A percentile compares a stretch with the other conserved stretches of the same genome.
phyloP scores from a whole-genome alignment of 2,888 invertebrate species.

The Papilio demoleus region DNA sequence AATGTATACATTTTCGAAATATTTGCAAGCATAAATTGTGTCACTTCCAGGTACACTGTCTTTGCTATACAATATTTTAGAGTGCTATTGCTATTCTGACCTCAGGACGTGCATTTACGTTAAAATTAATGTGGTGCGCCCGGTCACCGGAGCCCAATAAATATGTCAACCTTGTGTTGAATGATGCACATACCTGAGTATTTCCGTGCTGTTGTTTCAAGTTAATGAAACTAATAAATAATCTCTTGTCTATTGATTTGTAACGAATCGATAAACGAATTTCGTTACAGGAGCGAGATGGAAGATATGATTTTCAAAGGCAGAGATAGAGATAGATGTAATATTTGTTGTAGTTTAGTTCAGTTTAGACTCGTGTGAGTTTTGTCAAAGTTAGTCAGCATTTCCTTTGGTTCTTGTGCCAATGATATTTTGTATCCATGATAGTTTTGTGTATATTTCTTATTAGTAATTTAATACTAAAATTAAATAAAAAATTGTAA shows the following conservation, averaged over 20 bases:
- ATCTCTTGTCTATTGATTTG: neutral
- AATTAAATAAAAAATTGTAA: no score
- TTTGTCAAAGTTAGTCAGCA: neutral
- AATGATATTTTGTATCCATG: neutral
- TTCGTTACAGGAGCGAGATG: neutral
- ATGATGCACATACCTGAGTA: slow-evolving; percentile 4
- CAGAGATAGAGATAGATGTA: neutral
- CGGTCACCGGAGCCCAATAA: slow-evolving; percentile 12
- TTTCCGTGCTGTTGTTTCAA: neutral
- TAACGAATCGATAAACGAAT: neutral
- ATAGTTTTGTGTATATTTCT: neutral
- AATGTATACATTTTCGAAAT: no score
- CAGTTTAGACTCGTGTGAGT: neutral
- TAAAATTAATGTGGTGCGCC: slow-evolving; percentile 5
- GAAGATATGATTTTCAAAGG: neutral
- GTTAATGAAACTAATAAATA: neutral
- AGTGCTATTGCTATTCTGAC: neutral
- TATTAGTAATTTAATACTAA: no score
- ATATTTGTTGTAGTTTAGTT: neutral
- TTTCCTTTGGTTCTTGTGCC: neutral
- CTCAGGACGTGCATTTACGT: slow-evolving; percentile 1
- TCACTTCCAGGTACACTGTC: neutral
- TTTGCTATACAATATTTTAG: slow-evolving; percentile 5
- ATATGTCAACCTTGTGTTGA: slow-evolving; percentile 4
- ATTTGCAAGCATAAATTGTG: neutral